These are phyloP conservation scores for Paracanthobrama guichenoti DNA, from an alignment of 2,113 vertebrate genomes.

Conservation along the genomic window DNA sequence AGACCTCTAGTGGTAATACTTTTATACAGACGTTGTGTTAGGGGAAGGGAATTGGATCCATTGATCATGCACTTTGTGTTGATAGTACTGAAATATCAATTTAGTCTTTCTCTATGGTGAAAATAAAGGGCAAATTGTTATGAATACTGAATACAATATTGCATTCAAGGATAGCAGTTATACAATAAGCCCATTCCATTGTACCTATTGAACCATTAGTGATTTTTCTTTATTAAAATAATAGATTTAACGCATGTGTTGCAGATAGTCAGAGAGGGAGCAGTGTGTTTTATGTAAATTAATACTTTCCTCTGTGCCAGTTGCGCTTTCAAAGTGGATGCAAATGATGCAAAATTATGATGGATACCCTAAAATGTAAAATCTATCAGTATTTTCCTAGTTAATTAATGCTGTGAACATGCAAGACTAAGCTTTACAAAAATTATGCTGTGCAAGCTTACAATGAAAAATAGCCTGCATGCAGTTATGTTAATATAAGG, in stretches of 20 bases:
- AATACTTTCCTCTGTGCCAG: not conserved
- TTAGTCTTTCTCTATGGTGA: not conserved
- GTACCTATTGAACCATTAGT: not conserved
- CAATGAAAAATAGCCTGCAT: not conserved
- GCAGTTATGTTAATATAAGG: not conserved
- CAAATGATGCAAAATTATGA: not conserved
- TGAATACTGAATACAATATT: not conserved
- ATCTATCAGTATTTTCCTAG: not conserved
- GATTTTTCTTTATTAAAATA: not conserved
- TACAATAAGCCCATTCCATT: not conserved
- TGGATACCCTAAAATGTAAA: not conserved
- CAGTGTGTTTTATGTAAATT: not conserved
- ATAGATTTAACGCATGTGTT: not conserved
- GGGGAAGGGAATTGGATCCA: not conserved
- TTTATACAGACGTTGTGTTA: not conserved
- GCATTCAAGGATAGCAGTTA: not conserved
- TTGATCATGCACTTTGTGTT: not conserved
- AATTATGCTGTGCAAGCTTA: not conserved
- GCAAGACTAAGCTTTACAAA: not conserved
- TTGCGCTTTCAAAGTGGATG: not conserved
- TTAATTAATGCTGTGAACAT: slow-evolving; percentile 2
- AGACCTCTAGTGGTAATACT: not conserved
- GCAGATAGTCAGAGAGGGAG: not conserved
- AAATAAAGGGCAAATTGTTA: not conserved
- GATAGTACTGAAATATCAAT: not conserved